phyloP scores from a whole-genome alignment of 2,113 vertebrate genomes.

The Lota lota region DNA sequence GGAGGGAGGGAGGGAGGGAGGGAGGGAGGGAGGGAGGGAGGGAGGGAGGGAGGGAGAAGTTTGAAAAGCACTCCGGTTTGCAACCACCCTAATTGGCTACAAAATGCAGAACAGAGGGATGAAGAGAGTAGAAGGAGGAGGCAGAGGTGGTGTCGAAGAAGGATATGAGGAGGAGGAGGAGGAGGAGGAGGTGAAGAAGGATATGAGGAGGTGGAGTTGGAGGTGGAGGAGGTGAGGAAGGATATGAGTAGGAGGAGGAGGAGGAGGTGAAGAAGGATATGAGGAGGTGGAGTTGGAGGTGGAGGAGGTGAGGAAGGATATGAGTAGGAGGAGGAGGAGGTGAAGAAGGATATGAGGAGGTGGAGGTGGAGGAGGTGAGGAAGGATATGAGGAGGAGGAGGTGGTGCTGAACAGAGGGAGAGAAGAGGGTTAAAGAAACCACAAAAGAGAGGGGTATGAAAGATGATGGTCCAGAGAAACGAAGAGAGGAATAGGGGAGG shows the following conservation, averaged over 20 bases:
- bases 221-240: too few relatives aligned
- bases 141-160: too few relatives aligned
- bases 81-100: too few relatives aligned
- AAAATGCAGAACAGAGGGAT: background rate
- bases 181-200: background rate
- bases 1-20: slow-evolving; percentile 5
- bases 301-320: too few relatives aligned
- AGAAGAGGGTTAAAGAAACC: background rate
- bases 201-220: too few relatives aligned
- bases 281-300: too few relatives aligned
- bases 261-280: too few relatives aligned
- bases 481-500: background rate
- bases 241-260: background rate
- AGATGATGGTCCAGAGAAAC: too few relatives aligned
- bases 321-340: too few relatives aligned
- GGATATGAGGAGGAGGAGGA: too few relatives aligned
- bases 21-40: background rate
- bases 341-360: background rate
- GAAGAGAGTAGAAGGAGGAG: background rate
- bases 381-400: too few relatives aligned
- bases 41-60: background rate
- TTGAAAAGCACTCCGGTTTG: background rate
- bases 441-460: background rate
- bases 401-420: background rate
- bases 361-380: background rate